A percentile compares a stretch with the other conserved stretches of the same genome.
These are phyloP conservation scores for Acleris laterana DNA, from an alignment of 2,888 invertebrate genomes.

Conservation along the genomic window DNA sequence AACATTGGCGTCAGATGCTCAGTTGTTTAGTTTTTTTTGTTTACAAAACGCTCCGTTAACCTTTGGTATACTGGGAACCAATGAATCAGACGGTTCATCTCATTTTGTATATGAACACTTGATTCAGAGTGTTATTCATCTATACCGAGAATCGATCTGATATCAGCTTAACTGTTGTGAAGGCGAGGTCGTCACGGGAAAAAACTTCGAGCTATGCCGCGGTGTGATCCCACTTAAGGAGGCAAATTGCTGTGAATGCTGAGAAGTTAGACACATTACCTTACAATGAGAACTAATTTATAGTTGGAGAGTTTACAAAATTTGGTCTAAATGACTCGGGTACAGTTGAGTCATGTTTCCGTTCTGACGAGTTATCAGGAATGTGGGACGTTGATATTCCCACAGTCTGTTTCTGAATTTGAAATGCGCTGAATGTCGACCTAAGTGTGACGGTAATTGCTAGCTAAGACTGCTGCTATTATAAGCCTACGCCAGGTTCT, in stretches of 20 bases:
- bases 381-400: conserved; percentile 71
- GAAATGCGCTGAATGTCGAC: conserved; percentile 49
- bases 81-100: conserved; percentile 41
- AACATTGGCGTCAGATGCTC: no score
- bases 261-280: conserved; percentile 34
- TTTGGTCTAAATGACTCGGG: conserved; percentile 50
- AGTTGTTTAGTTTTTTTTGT: conserved; percentile 4
- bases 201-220: conserved; percentile 65
- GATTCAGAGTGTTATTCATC: conserved; percentile 59
- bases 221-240: conserved; percentile 54
- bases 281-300: conserved; percentile 31
- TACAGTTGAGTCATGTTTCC: conserved; percentile 71
- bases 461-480: conserved; percentile 26
- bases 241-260: conserved; percentile 49
- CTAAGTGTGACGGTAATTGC: conserved; percentile 36
- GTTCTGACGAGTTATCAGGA: conserved; percentile 73
- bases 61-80: conserved; percentile 22
- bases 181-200: conserved; percentile 79
- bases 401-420: conserved; percentile 57
- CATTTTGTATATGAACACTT: conserved; percentile 20
- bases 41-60: conserved; percentile 16
- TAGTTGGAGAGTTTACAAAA: conserved; percentile 18
- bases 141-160: conserved; percentile 63
- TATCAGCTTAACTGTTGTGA: conserved; percentile 56
- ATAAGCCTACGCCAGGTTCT: conserved; percentile 31